A percentile compares a stretch with the other conserved stretches of the same genome.
Evolutionary conservation across 2,888 invertebrate genomes (phyloP).

Genomic region (Scaptomyza tumidula): DNA sequence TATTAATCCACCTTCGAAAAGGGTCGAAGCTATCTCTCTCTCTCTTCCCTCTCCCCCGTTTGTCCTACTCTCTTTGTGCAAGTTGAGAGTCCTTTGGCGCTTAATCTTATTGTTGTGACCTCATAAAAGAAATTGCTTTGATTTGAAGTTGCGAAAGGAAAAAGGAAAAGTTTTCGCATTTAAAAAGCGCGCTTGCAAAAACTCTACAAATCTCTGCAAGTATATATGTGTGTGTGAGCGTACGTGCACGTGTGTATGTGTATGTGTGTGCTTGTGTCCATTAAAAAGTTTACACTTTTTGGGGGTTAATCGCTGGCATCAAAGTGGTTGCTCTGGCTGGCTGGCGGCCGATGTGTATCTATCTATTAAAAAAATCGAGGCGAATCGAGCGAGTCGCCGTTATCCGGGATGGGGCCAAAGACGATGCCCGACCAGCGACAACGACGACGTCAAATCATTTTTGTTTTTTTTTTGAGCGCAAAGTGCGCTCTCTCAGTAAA

Average conservation of each 20-base stretch:
- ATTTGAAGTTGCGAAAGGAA: slow-evolving; percentile 56
- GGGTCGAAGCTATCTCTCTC: slow-evolving; percentile 13
- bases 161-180: slow-evolving; percentile 74
- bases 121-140: slow-evolving; percentile 73
- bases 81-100: slow-evolving; percentile 8
- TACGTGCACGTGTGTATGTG: slow-evolving; percentile 3
- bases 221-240: slow-evolving; percentile 2
- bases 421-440: slow-evolving; percentile 53
- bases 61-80: background rate
- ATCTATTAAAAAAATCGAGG: slow-evolving; percentile 79
- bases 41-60: background rate
- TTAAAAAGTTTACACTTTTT: slow-evolving; percentile 73
- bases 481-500: slow-evolving; percentile 64
- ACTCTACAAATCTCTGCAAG: slow-evolving; percentile 45
- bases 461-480: slow-evolving; percentile 45
- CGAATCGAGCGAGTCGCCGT: slow-evolving; percentile 63
- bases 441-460: slow-evolving; percentile 53
- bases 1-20: slow-evolving; percentile 49
- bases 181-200: slow-evolving; percentile 34
- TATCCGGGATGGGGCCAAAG: slow-evolving; percentile 60
- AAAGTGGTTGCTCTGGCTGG: slow-evolving; percentile 67
- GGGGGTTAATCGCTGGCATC: slow-evolving; percentile 77
- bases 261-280: slow-evolving; percentile 37
- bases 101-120: slow-evolving; percentile 17
- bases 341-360: slow-evolving; percentile 69